A percentile compares a stretch with the other conserved stretches of the same genome.
Evolutionary conservation across 2,888 invertebrate genomes (phyloP).

Genomic region (Mimumesa dahlbomi): DNA sequence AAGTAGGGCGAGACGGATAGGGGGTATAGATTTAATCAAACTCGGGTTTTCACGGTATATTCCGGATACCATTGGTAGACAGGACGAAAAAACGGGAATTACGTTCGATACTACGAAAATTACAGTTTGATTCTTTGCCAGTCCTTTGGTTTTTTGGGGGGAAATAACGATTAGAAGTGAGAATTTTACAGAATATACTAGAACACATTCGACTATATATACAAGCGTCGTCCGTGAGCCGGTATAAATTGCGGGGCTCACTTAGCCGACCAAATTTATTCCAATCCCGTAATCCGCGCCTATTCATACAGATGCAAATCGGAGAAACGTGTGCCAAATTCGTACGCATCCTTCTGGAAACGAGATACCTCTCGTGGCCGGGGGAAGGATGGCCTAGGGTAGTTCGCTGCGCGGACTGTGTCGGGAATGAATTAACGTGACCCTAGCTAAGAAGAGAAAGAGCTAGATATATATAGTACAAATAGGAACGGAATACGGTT

Average conservation of each 20-base stretch:
- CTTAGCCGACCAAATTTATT: slow-evolving; percentile 69
- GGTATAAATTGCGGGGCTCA: slow-evolving; percentile 68
- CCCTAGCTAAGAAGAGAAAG: slow-evolving; percentile 52
- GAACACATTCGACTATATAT: slow-evolving; percentile 15
- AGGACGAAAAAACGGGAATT: too few species aligned
- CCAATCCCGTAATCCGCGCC: slow-evolving; percentile 71
- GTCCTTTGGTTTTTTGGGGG: slow-evolving; percentile 4
- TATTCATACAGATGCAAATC: slow-evolving; percentile 72
- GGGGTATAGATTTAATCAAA: background rate
- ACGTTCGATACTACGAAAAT: slow-evolving; percentile 11
- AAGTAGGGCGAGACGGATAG: background rate
- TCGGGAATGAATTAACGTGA: slow-evolving; percentile 65
- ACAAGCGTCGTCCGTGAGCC: slow-evolving; percentile 44
- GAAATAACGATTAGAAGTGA: slow-evolving; percentile 31
- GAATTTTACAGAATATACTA: slow-evolving; percentile 28
- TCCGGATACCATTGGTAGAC: too few species aligned
- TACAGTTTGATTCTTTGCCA: slow-evolving; percentile 5
- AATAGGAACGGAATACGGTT: background rate
- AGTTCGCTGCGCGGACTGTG: slow-evolving; percentile 39
- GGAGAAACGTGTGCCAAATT: slow-evolving; percentile 72
- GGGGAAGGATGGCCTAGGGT: slow-evolving; percentile 51
- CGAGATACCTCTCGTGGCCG: slow-evolving; percentile 59
- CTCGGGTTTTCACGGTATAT: too few species aligned
- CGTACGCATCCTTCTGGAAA: slow-evolving; percentile 70
- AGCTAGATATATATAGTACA: slow-evolving; percentile 23